Percentiles rank a stretch among this genome's conserved stretches.
phyloP scores from a whole-genome alignment of 2,797 vertebrate species.

The Pteropus rufus region DNA sequence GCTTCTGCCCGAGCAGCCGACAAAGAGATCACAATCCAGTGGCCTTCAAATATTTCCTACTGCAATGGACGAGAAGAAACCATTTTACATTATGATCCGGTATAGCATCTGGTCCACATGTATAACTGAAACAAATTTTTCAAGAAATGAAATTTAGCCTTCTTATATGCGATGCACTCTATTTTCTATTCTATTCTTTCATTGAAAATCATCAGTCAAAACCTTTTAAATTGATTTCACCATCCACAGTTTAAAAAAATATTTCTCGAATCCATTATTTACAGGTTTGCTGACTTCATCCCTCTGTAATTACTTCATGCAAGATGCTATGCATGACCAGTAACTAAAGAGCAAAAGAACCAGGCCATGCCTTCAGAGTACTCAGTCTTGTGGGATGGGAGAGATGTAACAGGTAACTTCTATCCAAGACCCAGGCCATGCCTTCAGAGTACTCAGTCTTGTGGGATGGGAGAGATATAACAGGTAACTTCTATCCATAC shows the following conservation, averaged over 20 bases:
- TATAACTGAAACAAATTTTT: neutral
- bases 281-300: neutral
- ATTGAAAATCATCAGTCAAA: conserved; percentile 5
- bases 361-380: neutral
- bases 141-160: neutral
- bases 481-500: neutral
- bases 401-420: neutral
- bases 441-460: neutral
- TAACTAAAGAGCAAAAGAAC: neutral
- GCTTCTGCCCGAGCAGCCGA: neutral
- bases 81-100: neutral
- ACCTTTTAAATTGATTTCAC: conserved; percentile 35
- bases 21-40: neutral
- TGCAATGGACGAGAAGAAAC: neutral
- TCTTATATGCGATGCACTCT: neutral
- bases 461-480: neutral
- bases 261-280: conserved; percentile 9
- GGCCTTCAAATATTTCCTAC: neutral
- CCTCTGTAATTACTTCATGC: conserved; percentile 6
- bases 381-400: neutral
- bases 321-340: neutral
- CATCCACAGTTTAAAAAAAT: neutral
- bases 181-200: conserved; percentile 11
- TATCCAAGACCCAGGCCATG: neutral
- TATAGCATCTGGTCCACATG: neutral